These are phyloP conservation scores for Alca torda DNA, from an alignment of 2,797 vertebrate species.

Conservation along the genomic window DNA sequence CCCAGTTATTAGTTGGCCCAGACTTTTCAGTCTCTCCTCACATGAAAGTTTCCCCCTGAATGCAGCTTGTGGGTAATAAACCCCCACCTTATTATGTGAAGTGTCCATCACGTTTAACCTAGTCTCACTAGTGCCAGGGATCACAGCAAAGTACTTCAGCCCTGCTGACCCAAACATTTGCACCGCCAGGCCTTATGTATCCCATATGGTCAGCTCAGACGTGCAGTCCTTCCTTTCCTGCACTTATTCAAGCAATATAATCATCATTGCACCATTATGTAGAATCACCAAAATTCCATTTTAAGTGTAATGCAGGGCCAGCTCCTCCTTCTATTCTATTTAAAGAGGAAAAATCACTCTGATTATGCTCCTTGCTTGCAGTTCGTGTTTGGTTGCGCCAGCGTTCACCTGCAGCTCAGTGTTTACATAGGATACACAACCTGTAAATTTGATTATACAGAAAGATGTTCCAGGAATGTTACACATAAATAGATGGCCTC, in stretches of 20 bases:
- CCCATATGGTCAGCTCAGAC: slow-evolving; percentile 13
- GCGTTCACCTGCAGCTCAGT: background rate
- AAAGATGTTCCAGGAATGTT: background rate
- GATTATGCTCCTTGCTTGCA: background rate
- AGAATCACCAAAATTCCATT: slow-evolving; percentile 3
- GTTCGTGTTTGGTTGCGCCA: background rate
- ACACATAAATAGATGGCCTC: background rate
- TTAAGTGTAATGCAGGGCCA: background rate
- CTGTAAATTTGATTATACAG: background rate
- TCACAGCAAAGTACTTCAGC: background rate
- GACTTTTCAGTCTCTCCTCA: background rate
- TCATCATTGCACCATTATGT: background rate
- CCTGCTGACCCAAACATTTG: background rate
- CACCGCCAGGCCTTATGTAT: background rate
- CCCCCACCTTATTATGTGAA: background rate
- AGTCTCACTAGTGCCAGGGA: background rate
- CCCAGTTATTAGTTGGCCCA: background rate
- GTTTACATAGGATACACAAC: background rate
- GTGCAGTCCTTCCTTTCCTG: background rate
- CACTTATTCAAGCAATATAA: slow-evolving; percentile 23
- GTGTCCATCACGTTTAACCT: background rate
- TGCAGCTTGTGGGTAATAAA: background rate
- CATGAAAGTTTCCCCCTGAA: background rate
- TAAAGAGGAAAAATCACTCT: background rate
- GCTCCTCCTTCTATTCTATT: slow-evolving; percentile 37